These are phyloP conservation scores for Siniperca undulata DNA, from an alignment of 2,797 vertebrate species.

Conservation along the genomic window DNA sequence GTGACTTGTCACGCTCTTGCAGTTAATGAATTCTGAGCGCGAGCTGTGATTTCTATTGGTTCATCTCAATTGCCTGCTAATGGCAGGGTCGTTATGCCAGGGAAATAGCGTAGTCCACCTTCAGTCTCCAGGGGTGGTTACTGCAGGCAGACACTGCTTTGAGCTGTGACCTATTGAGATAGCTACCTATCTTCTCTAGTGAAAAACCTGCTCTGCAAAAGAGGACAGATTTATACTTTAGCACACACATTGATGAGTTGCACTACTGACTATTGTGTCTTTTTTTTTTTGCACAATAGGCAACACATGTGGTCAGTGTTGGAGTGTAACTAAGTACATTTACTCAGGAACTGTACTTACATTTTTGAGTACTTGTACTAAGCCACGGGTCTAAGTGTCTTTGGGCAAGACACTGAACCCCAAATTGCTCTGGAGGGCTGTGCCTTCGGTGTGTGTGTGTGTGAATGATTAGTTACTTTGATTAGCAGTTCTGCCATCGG, in stretches of 20 bases:
- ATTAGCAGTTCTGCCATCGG: too few species aligned
- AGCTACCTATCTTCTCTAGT: constrained; percentile 28
- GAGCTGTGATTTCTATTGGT: constrained; percentile 85
- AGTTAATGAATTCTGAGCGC: constrained; percentile 85
- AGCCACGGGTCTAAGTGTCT: too few species aligned
- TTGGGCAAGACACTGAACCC: too few species aligned
- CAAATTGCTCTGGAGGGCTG: too few species aligned
- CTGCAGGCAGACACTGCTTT: constrained; percentile 56
- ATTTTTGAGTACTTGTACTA: not conserved
- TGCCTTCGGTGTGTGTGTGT: too few species aligned
- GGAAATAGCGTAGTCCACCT: constrained; percentile 81
- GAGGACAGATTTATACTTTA: constrained; percentile 21
- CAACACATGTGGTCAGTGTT: not conserved
- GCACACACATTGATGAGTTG: constrained; percentile 6
- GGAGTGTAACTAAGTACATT: not conserved
- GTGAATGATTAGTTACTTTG: too few species aligned
- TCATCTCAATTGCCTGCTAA: constrained; percentile 84
- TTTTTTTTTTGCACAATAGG: not conserved
- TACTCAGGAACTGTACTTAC: too few species aligned
- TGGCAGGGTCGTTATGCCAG: constrained; percentile 83
- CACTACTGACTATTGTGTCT: not conserved
- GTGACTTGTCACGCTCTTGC: constrained; percentile 78
- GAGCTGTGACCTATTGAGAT: constrained; percentile 68
- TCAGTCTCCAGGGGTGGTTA: constrained; percentile 72
- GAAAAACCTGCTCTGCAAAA: constrained; percentile 13